Conservation (phyloP, 2,888 invertebrate genomes). For the Strigamia transsilvanica region DNA sequence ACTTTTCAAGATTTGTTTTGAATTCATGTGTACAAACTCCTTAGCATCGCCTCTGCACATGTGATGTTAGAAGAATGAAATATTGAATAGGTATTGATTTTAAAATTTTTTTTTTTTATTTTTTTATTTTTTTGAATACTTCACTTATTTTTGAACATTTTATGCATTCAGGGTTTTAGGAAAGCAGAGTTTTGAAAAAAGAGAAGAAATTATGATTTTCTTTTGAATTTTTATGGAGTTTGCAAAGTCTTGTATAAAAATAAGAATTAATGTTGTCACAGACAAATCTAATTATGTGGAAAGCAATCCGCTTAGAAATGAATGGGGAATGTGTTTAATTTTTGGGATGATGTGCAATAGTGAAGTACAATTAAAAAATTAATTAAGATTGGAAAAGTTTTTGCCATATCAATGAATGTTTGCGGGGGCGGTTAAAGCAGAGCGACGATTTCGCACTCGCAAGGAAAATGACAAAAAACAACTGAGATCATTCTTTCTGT, state of each 20-base stretch:
- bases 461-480: too few relatives aligned
- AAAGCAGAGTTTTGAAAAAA: too few relatives aligned
- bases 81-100: slow-evolving; percentile 21
- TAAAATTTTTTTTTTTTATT: not conserved
- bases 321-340: not conserved
- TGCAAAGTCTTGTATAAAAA: not conserved
- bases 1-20: slow-evolving; percentile 26
- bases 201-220: not conserved
- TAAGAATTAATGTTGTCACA: not conserved
- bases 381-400: not conserved
- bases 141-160: not conserved
- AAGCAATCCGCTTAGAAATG: slow-evolving; percentile 10
- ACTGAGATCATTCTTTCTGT: too few relatives aligned
- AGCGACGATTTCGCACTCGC: too few relatives aligned
- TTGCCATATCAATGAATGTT: not conserved
- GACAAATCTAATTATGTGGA: slow-evolving; percentile 19
- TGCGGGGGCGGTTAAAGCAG: too few relatives aligned
- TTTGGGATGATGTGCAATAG: not conserved
- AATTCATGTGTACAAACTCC: slow-evolving; percentile 32
- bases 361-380: not conserved
- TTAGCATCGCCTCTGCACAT: slow-evolving; percentile 31
- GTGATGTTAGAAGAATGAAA: slow-evolving; percentile 18
- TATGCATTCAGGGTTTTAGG: not conserved
- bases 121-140: too few relatives aligned
- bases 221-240: not conserved